Conservation (phyloP, 2,888 invertebrate genomes). For the Spisula subtruncata region DNA sequence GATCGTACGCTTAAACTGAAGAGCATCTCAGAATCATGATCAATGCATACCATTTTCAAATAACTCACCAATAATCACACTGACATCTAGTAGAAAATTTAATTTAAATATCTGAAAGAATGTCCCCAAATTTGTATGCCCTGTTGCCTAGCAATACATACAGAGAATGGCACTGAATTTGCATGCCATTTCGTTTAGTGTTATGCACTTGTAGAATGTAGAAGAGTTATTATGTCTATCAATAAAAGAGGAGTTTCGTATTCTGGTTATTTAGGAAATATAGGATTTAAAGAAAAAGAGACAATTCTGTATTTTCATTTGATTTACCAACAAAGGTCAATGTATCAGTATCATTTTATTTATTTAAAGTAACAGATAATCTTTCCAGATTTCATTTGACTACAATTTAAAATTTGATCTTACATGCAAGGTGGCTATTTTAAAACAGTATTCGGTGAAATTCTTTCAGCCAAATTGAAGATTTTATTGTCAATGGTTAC, state of each 20-base stretch:
- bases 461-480: too few relatives aligned
- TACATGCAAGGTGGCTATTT: too few relatives aligned
- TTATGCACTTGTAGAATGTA: background rate
- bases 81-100: constrained; percentile 17
- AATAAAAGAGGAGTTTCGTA: background rate
- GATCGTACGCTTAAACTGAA: constrained; percentile 25
- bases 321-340: too few relatives aligned
- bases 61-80: background rate
- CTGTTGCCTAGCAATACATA: too few relatives aligned
- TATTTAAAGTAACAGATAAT: too few relatives aligned
- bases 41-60: background rate
- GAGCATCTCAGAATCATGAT: background rate
- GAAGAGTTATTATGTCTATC: background rate
- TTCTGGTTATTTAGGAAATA: constrained; percentile 4
- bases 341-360: too few relatives aligned
- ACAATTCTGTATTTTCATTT: too few relatives aligned
- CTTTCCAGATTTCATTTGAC: too few relatives aligned
- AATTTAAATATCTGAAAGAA: constrained; percentile 21
- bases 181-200: background rate
- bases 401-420: too few relatives aligned
- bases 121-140: background rate
- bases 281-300: background rate
- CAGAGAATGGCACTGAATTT: background rate
- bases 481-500: too few relatives aligned
- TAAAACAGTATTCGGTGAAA: too few relatives aligned